Percentiles rank a stretch among this genome's conserved stretches.
Evolutionary conservation across 2,113 vertebrate genomes (phyloP).

Genomic region (Odontesthes bonariensis): DNA sequence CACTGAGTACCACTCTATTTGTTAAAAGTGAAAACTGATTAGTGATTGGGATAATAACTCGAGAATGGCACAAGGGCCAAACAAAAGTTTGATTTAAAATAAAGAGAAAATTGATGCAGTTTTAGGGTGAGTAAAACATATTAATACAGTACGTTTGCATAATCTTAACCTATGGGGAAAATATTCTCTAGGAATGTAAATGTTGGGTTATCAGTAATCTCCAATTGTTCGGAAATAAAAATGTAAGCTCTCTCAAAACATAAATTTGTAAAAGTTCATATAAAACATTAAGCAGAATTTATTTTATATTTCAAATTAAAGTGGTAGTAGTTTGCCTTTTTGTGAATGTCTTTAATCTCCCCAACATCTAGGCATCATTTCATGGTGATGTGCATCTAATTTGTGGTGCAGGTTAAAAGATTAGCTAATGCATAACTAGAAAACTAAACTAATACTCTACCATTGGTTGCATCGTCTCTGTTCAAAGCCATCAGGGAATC

Average conservation of each 20-base stretch:
- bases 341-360: neutral
- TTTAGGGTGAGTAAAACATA: conserved; percentile 17
- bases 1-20: neutral
- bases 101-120: conserved; percentile 25
- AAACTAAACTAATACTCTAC: conserved; percentile 82
- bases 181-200: conserved; percentile 46
- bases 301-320: neutral
- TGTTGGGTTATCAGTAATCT: conserved; percentile 42
- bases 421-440: conserved; percentile 57
- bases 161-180: conserved; percentile 3
- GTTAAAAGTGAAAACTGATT: neutral
- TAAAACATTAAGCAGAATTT: neutral
- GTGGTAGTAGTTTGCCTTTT: neutral
- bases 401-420: conserved; percentile 58
- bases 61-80: neutral
- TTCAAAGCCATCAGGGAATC: conserved; percentile 83
- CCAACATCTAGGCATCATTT: conserved; percentile 60
- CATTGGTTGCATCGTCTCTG: conserved; percentile 83
- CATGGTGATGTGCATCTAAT: conserved; percentile 49
- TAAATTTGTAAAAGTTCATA: neutral
- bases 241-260: neutral
- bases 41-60: conserved; percentile 5
- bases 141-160: conserved; percentile 24
- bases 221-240: neutral
- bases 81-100: conserved; percentile 7